Percentiles rank a stretch among this genome's conserved stretches.
These are phyloP conservation scores for Labeo rohita DNA, from an alignment of 2,113 vertebrate genomes.

Conservation along the genomic window DNA sequence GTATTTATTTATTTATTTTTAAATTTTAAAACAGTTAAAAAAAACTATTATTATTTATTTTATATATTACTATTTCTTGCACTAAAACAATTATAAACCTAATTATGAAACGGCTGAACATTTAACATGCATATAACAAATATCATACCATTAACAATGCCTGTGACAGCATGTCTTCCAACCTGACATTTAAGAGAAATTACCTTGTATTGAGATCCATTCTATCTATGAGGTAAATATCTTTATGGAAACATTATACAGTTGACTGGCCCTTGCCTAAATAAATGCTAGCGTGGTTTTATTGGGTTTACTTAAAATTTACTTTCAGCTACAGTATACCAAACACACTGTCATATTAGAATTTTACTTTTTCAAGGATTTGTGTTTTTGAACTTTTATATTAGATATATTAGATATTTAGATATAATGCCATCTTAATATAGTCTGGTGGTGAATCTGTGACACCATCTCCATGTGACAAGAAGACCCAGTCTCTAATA, in stretches of 20 bases:
- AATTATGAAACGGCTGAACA: neutral
- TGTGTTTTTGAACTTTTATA: neutral
- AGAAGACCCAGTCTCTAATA: neutral
- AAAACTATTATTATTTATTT: no score
- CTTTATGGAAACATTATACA: no score
- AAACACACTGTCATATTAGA: neutral
- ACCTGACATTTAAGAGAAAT: neutral
- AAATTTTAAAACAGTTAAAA: no score
- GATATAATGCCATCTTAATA: neutral
- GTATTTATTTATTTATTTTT: no score
- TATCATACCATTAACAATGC: neutral
- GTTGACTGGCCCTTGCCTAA: neutral
- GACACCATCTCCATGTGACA: neutral
- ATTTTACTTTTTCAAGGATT: neutral
- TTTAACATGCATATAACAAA: neutral
- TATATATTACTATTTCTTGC: neutral
- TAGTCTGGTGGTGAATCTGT: neutral
- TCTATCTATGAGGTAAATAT: no score
- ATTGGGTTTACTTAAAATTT: neutral
- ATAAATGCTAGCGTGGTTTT: neutral
- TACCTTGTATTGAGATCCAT: no score
- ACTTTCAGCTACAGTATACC: neutral
- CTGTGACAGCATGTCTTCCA: neutral
- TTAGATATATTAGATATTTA: no score
- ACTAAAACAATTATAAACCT: neutral